Conservation (phyloP, 2,113 vertebrate species). For the Cnemophilus loriae region DNA sequence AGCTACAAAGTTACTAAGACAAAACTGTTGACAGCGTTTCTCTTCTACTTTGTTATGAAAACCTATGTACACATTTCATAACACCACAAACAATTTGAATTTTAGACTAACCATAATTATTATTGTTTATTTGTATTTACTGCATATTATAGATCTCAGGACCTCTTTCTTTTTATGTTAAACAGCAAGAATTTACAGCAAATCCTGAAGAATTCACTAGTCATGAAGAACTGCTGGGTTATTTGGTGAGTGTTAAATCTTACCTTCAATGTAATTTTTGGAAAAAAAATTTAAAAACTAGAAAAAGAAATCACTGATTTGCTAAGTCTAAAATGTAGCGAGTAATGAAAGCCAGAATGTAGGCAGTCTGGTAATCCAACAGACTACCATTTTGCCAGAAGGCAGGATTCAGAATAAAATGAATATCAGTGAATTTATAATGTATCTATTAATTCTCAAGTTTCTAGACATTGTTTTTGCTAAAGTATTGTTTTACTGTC, state of each 20-base stretch:
- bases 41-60: background rate
- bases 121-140: background rate
- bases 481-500: background rate
- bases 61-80: background rate
- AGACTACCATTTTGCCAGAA: background rate
- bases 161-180: background rate
- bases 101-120: background rate
- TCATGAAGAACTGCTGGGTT: conserved; percentile 30
- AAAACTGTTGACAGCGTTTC: background rate
- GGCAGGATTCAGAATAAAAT: background rate
- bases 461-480: background rate
- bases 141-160: background rate
- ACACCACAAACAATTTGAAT: background rate
- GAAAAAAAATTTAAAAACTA: background rate
- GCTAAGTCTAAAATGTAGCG: background rate
- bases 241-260: conserved; percentile 35
- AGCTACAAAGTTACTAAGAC: background rate
- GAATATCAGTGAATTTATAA: background rate
- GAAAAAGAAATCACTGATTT: background rate
- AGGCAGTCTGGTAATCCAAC: background rate
- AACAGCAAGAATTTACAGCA: background rate
- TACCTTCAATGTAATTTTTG: background rate
- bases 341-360: background rate
- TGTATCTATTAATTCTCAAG: background rate
- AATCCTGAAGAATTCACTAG: conserved; percentile 28